These are phyloP conservation scores for Eupithecia insigniata DNA, from an alignment of 2,888 invertebrate species.

Conservation along the genomic window DNA sequence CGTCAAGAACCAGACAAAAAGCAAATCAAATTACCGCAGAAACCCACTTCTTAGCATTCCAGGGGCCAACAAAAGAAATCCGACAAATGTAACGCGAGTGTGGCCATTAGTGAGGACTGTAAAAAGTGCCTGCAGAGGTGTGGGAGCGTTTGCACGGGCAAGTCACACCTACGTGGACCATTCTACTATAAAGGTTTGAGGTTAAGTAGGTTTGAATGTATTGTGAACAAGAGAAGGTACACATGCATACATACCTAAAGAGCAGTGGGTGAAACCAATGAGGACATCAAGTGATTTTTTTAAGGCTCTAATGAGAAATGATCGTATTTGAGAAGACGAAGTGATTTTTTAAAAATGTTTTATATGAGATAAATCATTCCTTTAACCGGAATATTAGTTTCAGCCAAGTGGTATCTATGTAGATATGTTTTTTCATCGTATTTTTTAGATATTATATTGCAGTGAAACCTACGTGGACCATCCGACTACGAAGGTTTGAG, in stretches of 20 bases:
- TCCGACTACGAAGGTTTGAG: too few relatives aligned
- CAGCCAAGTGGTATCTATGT: too few relatives aligned
- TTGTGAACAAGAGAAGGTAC: too few relatives aligned
- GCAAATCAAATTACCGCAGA: slow-evolving; percentile 39
- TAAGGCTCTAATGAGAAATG: too few relatives aligned
- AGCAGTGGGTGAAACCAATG: not conserved
- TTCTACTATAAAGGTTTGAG: not conserved
- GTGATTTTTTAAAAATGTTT: too few relatives aligned
- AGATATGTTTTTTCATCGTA: too few relatives aligned
- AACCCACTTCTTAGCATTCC: slow-evolving; percentile 41
- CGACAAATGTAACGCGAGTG: slow-evolving; percentile 41
- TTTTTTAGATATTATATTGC: too few relatives aligned
- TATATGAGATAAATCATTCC: too few relatives aligned
- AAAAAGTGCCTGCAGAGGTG: slow-evolving; percentile 40
- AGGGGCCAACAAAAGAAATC: slow-evolving; percentile 41
- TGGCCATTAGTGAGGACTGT: slow-evolving; percentile 42
- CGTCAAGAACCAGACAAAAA: slow-evolving; percentile 29
- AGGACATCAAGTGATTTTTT: not conserved
- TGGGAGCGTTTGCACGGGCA: slow-evolving; percentile 13
- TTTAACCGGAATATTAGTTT: too few relatives aligned
- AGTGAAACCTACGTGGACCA: too few relatives aligned
- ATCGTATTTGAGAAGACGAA: too few relatives aligned
- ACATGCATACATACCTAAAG: too few relatives aligned
- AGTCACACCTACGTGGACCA: not conserved
- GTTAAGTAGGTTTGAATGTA: not conserved